phyloP scores from a whole-genome alignment of 2,113 vertebrate species.

The Cinclus cinclus region DNA sequence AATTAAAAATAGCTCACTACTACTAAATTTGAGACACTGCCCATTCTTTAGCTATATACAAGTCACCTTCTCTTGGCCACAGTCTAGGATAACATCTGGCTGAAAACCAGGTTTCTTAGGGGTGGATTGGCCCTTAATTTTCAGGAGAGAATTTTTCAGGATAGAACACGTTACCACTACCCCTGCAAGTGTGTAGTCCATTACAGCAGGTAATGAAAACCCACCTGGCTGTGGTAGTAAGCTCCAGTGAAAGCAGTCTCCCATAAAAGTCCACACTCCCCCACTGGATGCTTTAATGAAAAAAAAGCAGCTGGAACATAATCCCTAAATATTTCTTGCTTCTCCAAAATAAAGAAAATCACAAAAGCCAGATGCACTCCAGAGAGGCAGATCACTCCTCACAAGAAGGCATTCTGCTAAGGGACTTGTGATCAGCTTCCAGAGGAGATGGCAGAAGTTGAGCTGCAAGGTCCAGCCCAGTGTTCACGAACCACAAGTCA shows the following conservation, averaged over 20 bases:
- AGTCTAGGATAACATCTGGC: neutral
- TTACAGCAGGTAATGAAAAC: conserved; percentile 17
- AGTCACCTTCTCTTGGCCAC: neutral
- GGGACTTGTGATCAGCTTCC: neutral
- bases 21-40: neutral
- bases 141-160: neutral
- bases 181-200: neutral
- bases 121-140: neutral
- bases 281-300: neutral
- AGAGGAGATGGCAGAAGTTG: neutral
- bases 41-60: neutral
- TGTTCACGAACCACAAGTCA: neutral
- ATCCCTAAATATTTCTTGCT: neutral
- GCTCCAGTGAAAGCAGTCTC: neutral
- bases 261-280: neutral
- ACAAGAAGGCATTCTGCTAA: neutral
- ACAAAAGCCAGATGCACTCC: neutral
- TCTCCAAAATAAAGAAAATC: neutral
- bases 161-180: neutral
- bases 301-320: neutral
- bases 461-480: neutral
- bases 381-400: neutral
- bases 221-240: neutral
- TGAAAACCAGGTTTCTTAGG: neutral
- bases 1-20: neutral